phyloP scores from a whole-genome alignment of 2,113 vertebrate species.

The Saccopteryx leptura region DNA sequence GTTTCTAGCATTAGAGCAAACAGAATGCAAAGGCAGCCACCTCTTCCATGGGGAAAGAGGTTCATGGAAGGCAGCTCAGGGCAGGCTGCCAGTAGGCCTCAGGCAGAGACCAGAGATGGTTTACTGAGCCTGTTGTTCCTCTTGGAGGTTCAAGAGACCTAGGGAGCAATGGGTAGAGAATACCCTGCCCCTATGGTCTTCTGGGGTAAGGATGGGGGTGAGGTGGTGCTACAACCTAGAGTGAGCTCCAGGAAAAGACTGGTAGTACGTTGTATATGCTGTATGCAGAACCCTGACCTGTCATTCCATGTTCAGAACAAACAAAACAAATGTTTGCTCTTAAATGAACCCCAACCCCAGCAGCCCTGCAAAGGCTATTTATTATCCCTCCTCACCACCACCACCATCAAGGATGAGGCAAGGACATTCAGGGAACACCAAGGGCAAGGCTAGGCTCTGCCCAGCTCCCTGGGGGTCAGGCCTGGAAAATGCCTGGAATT shows the following conservation, averaged over 20 bases:
- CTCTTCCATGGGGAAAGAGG: neutral
- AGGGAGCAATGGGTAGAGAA: neutral
- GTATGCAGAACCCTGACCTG: neutral
- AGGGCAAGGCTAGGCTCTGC: neutral
- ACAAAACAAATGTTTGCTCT: neutral
- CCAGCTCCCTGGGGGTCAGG: neutral
- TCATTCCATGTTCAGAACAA: conserved; percentile 36
- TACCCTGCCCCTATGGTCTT: neutral
- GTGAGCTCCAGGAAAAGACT: neutral
- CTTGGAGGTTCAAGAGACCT: neutral
- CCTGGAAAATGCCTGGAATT: neutral
- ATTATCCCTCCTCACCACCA: neutral
- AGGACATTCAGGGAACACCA: neutral
- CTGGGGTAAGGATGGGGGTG: neutral
- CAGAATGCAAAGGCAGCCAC: neutral
- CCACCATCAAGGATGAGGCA: neutral
- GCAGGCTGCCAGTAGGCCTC: neutral
- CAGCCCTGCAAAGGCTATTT: neutral
- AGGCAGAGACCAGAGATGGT: neutral
- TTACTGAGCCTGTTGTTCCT: neutral
- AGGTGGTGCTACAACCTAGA: neutral
- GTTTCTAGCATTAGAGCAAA: neutral
- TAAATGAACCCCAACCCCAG: neutral
- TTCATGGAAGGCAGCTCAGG: neutral
- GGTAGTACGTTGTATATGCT: neutral